Evolutionary conservation across 2,113 vertebrate genomes (phyloP), one percentile per base, ranked within the genome.

Genomic region (Mixornis gularis): DNA sequence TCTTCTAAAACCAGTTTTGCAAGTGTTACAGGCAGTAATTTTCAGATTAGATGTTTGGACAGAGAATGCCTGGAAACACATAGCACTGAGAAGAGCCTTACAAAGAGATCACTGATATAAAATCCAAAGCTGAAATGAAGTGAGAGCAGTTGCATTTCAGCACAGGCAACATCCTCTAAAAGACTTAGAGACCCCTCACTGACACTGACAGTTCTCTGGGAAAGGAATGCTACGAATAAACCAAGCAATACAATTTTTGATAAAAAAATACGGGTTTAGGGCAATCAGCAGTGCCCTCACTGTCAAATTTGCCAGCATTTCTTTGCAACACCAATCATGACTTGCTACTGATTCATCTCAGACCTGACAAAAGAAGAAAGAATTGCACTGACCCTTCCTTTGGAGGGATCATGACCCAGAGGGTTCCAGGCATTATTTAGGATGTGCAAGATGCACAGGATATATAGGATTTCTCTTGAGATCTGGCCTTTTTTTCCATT

Each of bases 311-410:
- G 74, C 87, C 81, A 87, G 87, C 79, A 73, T 70, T 8, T 1
- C 74, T 91, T 76, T 79, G 92, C 80, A 91, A 49, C 59, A 79
- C 68, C 74, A 85, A 82, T 94, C 85, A 79, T 41, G 66, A 69
- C 43, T 89, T 62, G 41, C 55, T 79, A 85, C 92, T 79, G 68
- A 94, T 73, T 94, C 79, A 90, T 94, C 76, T 88, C 70, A 85
- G 41, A 91, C 46, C 29, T 89, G 89, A 89, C 78, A 93, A 81
- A 93, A 87, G 36, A 63, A 80, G 58, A 90, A 84, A 76, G 85
- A 87, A 91, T 65, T 89, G 34, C 53, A 27, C 73, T 89, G 81
- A 87, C 53, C 59, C 81, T 48, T 82, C 40, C 19, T 71, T 52
- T 44, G 41, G 13, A 25, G 52, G 79, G 65, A 89, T 56, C 58